A percentile compares a stretch with the other conserved stretches of the same genome.
Evolutionary conservation across 1,140 invertebrate species (phyloP).

Genomic region (Zaprionus camerounensis): DNA sequence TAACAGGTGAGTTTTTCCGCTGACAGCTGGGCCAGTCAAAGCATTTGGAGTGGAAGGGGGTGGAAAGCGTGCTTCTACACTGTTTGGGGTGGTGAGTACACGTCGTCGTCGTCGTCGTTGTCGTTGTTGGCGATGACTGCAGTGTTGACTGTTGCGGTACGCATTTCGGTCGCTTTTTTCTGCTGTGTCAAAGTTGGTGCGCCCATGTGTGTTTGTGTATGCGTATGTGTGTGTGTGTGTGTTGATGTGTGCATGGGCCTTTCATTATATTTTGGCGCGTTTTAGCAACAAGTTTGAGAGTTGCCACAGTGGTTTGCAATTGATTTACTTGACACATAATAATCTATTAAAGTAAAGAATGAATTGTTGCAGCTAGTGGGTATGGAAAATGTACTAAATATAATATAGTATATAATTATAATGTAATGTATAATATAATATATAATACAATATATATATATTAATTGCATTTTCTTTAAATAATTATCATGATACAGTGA

Average conservation of each 20-base stretch:
- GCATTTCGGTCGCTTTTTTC: conserved; percentile 52
- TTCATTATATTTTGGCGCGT: conserved; percentile 63
- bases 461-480: no score
- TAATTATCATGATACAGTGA: no score
- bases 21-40: conserved; percentile 31
- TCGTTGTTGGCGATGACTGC: conserved; percentile 60
- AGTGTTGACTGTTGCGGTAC: conserved; percentile 74
- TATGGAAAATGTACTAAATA: no score
- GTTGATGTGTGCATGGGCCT: conserved; percentile 5
- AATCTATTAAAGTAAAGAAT: neutral
- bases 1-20: conserved; percentile 67
- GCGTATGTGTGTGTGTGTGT: neutral
- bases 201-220: neutral
- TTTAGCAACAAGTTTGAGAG: conserved; percentile 73
- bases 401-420: no score
- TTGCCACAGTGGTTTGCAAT: conserved; percentile 45
- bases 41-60: neutral
- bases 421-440: no score
- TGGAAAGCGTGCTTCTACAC: conserved; percentile 1
- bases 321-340: conserved; percentile 1
- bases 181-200: conserved; percentile 29
- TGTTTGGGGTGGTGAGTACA: conserved; percentile 56
- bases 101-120: conserved; percentile 29
- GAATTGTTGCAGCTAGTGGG: neutral
- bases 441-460: no score